Evolutionary conservation across 2,888 invertebrate genomes (phyloP), one percentile per base, ranked within the genome.

Genomic region (Malthinus flaveolus): DNA sequence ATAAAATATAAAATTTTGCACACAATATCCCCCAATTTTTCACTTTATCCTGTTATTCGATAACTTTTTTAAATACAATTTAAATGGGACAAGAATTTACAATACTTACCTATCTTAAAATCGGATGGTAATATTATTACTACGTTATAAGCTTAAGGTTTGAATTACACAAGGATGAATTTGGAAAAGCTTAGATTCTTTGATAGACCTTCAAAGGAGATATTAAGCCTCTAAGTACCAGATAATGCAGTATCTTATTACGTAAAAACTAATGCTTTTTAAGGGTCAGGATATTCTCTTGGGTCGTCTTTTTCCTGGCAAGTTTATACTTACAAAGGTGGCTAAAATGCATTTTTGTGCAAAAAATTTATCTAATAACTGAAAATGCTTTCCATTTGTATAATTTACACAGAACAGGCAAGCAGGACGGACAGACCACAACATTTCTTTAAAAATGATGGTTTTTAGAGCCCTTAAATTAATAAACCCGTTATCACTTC

Each of bases 161-260:
- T 52, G 48, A 31, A 52, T 57, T 57, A 57, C 51, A 51, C 48
- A 52, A 34, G 47, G 42, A 15, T 48, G 55, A 32, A 55, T 55
- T 55, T 32, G 10, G 36, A 58, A 45, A 52, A 48, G 49, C 49
- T 58, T 44, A 53, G 57, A 59, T 64, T 59, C 60, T 61, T 58
- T 58, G 66, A 66, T 66, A 62, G 61, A 52, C 58, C 56, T 55
- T 66, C 65, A 66, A 67, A 67, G 66, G 65, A 58, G 59, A 61
- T 64, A 66, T 67, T 65, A 67, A 56, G 61, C 60, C 62, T 59
- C 57, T 67, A 63, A 66, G 64, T 63, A 65, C 50, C 32, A 61
- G 52, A 66, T 66, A 66, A 66, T 64, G 54, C 62, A 55, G 60
- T 66, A 67, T 67, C 67, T 60, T 67, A 62, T 67, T 67, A 64